Evolutionary conservation across 2,113 vertebrate species (phyloP).

Genomic region (Ammodytes dubius): DNA sequence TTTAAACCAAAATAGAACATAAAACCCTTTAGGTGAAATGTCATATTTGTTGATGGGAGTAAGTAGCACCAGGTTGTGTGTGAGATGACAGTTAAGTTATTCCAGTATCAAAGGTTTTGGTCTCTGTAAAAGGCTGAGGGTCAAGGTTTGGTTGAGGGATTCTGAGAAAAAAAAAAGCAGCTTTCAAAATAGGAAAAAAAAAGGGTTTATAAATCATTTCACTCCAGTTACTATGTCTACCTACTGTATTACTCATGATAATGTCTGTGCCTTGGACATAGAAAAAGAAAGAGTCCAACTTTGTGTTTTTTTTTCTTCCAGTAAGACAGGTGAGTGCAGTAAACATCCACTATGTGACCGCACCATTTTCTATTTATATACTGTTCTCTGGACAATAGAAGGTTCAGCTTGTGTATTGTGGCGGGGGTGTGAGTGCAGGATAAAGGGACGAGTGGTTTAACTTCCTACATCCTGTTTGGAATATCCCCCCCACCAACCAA

Average conservation of each 20-base stretch:
- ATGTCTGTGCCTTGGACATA: slow-evolving; percentile 84
- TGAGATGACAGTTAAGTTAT: slow-evolving; percentile 27
- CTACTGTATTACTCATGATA: slow-evolving; percentile 72
- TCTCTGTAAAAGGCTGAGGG: slow-evolving; percentile 59
- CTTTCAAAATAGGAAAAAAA: slow-evolving; percentile 49
- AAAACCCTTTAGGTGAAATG: background rate
- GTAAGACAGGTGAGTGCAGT: slow-evolving; percentile 55
- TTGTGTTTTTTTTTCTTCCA: slow-evolving; percentile 41
- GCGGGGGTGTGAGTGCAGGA: background rate
- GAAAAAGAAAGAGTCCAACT: slow-evolving; percentile 62
- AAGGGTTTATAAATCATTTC: slow-evolving; percentile 45
- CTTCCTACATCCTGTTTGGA: slow-evolving; percentile 71
- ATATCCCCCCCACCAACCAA: slow-evolving; percentile 40
- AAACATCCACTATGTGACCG: slow-evolving; percentile 50
- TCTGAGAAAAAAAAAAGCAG: slow-evolving; percentile 52
- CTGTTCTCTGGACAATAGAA: slow-evolving; percentile 44
- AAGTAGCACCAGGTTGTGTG: slow-evolving; percentile 64
- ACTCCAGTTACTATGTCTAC: slow-evolving; percentile 48
- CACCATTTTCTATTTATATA: slow-evolving; percentile 44
- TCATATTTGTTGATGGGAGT: background rate
- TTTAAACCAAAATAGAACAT: slow-evolving; percentile 30
- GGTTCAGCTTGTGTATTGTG: slow-evolving; percentile 3
- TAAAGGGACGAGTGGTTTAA: slow-evolving; percentile 18
- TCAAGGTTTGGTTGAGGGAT: slow-evolving; percentile 48
- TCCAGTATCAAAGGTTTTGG: slow-evolving; percentile 66